These are phyloP conservation scores for Heteropelma amictum DNA, from an alignment of 2,888 invertebrate genomes.

Conservation along the genomic window DNA sequence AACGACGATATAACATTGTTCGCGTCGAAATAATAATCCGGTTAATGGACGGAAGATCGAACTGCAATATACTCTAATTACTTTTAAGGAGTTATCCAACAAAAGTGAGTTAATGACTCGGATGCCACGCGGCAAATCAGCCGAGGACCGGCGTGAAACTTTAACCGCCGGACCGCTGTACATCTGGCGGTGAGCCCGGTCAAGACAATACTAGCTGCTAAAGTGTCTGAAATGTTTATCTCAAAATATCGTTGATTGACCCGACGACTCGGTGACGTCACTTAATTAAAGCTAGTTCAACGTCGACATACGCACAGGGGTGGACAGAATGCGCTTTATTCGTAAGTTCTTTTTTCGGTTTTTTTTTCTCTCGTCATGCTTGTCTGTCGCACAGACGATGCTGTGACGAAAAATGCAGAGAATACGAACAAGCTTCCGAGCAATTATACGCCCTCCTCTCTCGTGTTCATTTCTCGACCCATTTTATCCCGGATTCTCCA, in stretches of 20 bases:
- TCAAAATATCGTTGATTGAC: constrained; percentile 76
- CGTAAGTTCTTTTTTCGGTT: constrained; percentile 3
- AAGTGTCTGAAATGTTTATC: constrained; percentile 68
- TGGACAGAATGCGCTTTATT: constrained; percentile 8
- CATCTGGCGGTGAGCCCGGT: constrained; percentile 57
- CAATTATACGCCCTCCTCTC: neutral
- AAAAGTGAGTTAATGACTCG: too few relatives aligned
- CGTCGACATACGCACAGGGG: constrained; percentile 43
- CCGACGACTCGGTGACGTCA: constrained; percentile 76
- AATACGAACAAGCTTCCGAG: constrained; percentile 2
- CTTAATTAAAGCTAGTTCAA: constrained; percentile 74
- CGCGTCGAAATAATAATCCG: neutral
- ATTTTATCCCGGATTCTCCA: neutral
- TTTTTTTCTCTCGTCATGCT: constrained; percentile 1
- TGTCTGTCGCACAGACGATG: too few relatives aligned
- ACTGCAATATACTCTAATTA: constrained; percentile 1
- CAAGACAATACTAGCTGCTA: constrained; percentile 59
- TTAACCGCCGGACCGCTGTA: constrained; percentile 41
- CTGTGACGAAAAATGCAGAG: constrained; percentile 39
- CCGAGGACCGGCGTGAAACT: constrained; percentile 26
- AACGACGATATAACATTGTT: neutral
- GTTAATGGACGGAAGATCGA: neutral
- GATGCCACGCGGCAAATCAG: constrained; percentile 8
- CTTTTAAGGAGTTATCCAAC: too few relatives aligned
- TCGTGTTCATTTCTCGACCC: neutral